Evolutionary conservation across 2,797 vertebrate species (phyloP).

Genomic region (Zalophus californianus): DNA sequence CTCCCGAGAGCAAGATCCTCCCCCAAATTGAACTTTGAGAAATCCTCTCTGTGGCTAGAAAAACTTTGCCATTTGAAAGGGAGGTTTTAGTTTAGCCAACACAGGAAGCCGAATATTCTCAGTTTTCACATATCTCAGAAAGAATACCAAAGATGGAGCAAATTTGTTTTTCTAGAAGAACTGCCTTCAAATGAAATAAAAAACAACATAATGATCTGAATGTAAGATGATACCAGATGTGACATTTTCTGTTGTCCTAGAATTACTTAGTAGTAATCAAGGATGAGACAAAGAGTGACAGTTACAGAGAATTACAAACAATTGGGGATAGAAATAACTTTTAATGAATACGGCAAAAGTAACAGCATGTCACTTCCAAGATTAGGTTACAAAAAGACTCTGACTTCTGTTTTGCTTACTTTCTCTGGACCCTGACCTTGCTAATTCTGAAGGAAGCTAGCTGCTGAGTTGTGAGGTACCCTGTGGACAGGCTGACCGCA

Average conservation of each 20-base stretch:
- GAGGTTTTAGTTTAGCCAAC: background rate
- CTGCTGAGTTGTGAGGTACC: background rate
- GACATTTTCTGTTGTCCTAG: background rate
- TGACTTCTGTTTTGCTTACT: background rate
- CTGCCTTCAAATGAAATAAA: background rate
- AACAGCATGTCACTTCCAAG: background rate
- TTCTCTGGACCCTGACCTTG: background rate
- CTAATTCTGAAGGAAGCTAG: background rate
- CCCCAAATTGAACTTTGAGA: too few species aligned
- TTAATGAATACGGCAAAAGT: background rate
- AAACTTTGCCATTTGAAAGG: conserved; percentile 27
- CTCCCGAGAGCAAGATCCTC: background rate
- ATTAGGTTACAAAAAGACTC: background rate
- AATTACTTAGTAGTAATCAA: background rate
- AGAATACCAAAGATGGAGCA: background rate
- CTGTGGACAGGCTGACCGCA: background rate
- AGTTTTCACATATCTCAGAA: conserved; percentile 13
- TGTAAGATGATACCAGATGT: background rate
- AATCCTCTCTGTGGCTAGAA: background rate
- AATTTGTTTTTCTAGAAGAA: background rate
- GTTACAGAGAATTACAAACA: background rate
- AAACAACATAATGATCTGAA: background rate
- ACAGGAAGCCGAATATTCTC: background rate
- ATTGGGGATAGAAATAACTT: background rate
- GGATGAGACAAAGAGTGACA: background rate